Evolutionary conservation across 2,113 vertebrate species (phyloP), one percentile per base, ranked within the genome.

Genomic region (Megaceryle torquata): DNA sequence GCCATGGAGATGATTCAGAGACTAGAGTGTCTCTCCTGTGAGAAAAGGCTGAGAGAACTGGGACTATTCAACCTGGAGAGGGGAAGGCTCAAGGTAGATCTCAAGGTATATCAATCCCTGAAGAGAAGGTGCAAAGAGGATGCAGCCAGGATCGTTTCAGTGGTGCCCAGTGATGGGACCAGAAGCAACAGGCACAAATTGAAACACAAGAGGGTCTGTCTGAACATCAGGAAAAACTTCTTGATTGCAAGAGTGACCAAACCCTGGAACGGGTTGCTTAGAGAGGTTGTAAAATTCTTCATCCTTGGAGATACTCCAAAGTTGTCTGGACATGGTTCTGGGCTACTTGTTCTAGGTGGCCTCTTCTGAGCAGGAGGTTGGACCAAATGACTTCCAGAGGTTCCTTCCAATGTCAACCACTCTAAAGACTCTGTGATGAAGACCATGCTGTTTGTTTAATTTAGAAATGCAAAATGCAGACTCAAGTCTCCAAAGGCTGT

Each of bases 171-270:
- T 10, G 25, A 16, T 10, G 1, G 12, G 65, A 39, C 16, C 3
- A 37, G 60, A 5, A 17, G 60, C 41, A 48, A 33, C 1, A 13
- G 9, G 37, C 11, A 44, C 6, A 44, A 51, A 33, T 7, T 22
- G 31, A 37, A 2, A 60, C 28, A 29, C 16, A 15, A 18, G 10
- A 51, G 12, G 20, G 25, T 44, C 53, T 3, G 3, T 51, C 53
- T 54, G n/a, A 76, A 48, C 10, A 2, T 35, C 39, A 69, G 13
- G 43, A 53, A 74, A 54, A 14, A 33, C 9, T 7, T 67, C 20
- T 37, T 48, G 6, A 22, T 6, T 13, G 1, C 2, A 6, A 72
- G 19, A 29, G n/a, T 56, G n/a, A 75, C 24, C 2, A 0, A 83
- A 9, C 18, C 35, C 48, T 37, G 31, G 31, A 3, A 19, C 14